Evolutionary conservation across 2,888 invertebrate genomes (phyloP).

Genomic region (Drosophila picticornis): DNA sequence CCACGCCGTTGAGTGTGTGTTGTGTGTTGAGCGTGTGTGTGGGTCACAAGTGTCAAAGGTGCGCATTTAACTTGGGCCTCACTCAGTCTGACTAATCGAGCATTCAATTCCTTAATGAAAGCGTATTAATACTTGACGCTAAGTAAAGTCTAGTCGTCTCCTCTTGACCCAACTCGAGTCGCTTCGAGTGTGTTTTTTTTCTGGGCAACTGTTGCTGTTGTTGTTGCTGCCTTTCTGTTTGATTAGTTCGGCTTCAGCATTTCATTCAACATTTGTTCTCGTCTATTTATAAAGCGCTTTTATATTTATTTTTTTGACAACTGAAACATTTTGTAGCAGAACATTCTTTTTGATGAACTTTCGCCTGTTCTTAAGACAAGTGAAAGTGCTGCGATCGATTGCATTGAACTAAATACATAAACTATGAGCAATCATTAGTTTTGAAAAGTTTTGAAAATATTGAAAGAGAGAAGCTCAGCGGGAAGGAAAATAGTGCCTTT

Average conservation of each 20-base stretch:
- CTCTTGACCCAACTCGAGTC: conserved; percentile 5
- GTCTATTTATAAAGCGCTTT: conserved; percentile 49
- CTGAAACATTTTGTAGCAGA: conserved; percentile 47
- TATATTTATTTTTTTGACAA: conserved; percentile 47
- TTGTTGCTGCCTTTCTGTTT: conserved; percentile 45
- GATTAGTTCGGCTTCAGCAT: conserved; percentile 42
- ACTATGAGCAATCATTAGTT: background rate
- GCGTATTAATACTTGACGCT: conserved; percentile 71
- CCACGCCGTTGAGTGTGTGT: background rate
- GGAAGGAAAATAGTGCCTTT: background rate
- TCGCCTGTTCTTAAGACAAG: conserved; percentile 16
- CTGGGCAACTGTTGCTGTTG: conserved; percentile 37
- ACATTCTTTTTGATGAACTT: conserved; percentile 28
- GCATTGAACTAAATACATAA: background rate
- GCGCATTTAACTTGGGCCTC: conserved; percentile 48
- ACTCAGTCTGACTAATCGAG: conserved; percentile 72
- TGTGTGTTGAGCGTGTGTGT: conserved; percentile 46
- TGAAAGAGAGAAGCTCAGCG: too few species aligned
- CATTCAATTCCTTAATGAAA: conserved; percentile 80
- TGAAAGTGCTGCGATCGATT: conserved; percentile 29
- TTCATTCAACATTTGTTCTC: conserved; percentile 33
- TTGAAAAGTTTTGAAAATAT: too few species aligned
- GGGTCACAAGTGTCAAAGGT: conserved; percentile 80
- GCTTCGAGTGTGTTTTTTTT: conserved; percentile 33
- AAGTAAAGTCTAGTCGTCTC: conserved; percentile 55